These are phyloP conservation scores for Cataglyphis hispanica DNA, from an alignment of 1,140 invertebrate species.

Conservation along the genomic window DNA sequence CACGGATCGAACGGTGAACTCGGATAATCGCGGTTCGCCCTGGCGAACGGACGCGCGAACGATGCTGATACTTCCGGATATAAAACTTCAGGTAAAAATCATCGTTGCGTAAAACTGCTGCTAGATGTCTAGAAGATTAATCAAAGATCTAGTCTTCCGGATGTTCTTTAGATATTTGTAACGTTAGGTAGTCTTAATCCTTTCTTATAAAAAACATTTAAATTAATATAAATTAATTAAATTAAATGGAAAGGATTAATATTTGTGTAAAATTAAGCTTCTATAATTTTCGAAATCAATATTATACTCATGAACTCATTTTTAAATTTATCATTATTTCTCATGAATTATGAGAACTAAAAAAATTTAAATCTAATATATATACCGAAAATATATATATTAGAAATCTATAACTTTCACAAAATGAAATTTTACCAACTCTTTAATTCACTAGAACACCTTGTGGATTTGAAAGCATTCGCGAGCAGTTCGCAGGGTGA, in stretches of 20 bases:
- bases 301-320: neutral
- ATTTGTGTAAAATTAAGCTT: neutral
- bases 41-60: slow-evolving; percentile 65
- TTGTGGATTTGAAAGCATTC: too few species aligned
- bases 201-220: neutral
- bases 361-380: too few species aligned
- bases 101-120: neutral
- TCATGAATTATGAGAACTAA: too few species aligned
- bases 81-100: slow-evolving; percentile 82
- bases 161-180: neutral
- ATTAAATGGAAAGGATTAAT: neutral
- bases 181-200: neutral
- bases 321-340: neutral
- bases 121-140: neutral
- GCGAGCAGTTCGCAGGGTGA: too few species aligned
- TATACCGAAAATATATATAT: too few species aligned
- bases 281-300: neutral
- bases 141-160: neutral
- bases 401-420: too few species aligned
- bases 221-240: neutral
- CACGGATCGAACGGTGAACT: slow-evolving; percentile 71
- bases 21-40: slow-evolving; percentile 43
- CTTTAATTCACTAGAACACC: too few species aligned
- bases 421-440: too few species aligned
- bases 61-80: slow-evolving; percentile 84